Percentiles rank a stretch among this genome's conserved stretches.
These are phyloP conservation scores for Catalaphyllia jardinei DNA, from an alignment of 64 coral and sea anemone genomes.

Conservation along the genomic window DNA sequence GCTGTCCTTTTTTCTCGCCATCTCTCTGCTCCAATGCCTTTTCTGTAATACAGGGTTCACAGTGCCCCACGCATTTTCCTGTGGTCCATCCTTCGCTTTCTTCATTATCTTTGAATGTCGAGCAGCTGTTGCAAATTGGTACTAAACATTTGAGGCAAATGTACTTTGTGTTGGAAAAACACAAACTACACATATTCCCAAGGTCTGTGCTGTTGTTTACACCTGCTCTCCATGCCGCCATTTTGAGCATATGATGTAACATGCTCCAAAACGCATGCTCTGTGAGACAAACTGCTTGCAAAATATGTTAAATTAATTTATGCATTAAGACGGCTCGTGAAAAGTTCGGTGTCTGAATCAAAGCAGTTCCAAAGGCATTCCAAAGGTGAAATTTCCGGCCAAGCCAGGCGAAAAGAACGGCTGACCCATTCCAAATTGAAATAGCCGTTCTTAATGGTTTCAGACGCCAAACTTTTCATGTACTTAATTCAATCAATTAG, in stretches of 20 bases:
- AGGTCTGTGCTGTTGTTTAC: not conserved
- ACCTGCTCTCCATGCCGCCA: not conserved
- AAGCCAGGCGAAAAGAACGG: too few species aligned
- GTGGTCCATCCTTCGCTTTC: not conserved
- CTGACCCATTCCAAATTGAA: too few species aligned
- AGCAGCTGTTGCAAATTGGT: constrained; percentile 25
- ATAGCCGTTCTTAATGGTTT: too few species aligned
- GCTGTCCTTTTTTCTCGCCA: not conserved
- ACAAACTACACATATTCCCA: constrained; percentile 34
- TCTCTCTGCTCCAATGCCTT: not conserved
- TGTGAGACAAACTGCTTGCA: not conserved
- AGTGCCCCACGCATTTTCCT: constrained; percentile 10
- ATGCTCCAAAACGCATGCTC: constrained; percentile 4
- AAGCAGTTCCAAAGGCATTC: too few species aligned
- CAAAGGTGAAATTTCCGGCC: too few species aligned
- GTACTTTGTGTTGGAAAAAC: constrained; percentile 21
- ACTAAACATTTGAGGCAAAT: not conserved
- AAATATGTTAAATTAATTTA: not conserved
- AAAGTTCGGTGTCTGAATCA: too few species aligned
- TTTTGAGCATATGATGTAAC: not conserved
- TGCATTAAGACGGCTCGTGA: too few species aligned
- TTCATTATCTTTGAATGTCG: constrained; percentile 5
- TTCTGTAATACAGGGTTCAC: not conserved
- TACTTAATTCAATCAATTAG: too few species aligned
- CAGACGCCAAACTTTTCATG: too few species aligned